Percentiles rank a stretch among this genome's conserved stretches.
Evolutionary conservation across 2,113 vertebrate genomes (phyloP).

Genomic region (Oriolus oriolus): DNA sequence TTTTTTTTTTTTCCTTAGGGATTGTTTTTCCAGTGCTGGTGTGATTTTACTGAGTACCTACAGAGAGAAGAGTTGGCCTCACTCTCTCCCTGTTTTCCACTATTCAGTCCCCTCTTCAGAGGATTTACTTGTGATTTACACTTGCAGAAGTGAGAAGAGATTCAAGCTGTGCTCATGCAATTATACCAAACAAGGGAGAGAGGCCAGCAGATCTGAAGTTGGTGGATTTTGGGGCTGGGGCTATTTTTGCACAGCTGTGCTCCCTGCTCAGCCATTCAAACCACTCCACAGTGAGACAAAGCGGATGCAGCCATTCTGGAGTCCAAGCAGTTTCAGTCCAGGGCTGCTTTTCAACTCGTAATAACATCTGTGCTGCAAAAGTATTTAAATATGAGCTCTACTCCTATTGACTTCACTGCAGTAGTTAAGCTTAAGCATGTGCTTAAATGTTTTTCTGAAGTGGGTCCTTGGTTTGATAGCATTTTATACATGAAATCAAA

Average conservation of each 20-base stretch:
- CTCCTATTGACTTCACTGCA: not conserved
- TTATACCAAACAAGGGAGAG: rapidly evolving
- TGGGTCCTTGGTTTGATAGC: not conserved
- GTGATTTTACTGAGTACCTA: not conserved
- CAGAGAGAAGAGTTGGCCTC: not conserved
- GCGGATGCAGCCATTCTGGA: rapidly evolving
- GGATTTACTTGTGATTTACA: conserved; percentile 42
- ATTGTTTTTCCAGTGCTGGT: not conserved
- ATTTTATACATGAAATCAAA: not conserved
- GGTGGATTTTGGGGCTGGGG: not conserved
- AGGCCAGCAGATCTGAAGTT: not conserved
- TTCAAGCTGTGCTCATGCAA: not conserved
- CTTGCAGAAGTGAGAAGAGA: conserved; percentile 17
- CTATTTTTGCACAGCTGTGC: not conserved
- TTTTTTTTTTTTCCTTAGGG: not conserved
- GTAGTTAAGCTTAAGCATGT: not conserved
- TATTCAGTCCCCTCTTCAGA: not conserved
- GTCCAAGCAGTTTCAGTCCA: not conserved
- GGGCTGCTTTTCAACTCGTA: not conserved
- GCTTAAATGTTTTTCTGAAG: not conserved
- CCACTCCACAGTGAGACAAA: not conserved
- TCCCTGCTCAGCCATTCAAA: not conserved
- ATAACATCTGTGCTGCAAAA: not conserved
- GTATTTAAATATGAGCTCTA: not conserved
- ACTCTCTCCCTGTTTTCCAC: not conserved